Evolutionary conservation across 2,113 vertebrate genomes (phyloP), one percentile per base, ranked within the genome.

Genomic region (Nansenia antarctica): DNA sequence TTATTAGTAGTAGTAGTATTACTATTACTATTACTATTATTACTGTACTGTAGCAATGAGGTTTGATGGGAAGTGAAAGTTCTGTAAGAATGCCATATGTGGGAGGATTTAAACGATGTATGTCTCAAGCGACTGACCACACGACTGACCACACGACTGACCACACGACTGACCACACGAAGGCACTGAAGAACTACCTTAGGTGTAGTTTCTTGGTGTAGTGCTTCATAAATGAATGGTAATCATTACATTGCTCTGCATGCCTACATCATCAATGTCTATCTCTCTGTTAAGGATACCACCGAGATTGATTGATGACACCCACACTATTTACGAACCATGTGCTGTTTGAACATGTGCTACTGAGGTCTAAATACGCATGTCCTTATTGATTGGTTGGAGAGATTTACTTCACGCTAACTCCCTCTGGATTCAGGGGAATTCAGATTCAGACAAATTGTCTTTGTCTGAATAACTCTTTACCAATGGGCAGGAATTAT

Each of bases 31-130:
- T n/a, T n/a, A n/a, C n/a, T n/a, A n/a, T n/a, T n/a, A n/a, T n/a
- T n/a, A n/a, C n/a, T n/a, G n/a, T n/a, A n/a, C n/a, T n/a, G n/a
- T n/a, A 90, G 14, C 20, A 85, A 77, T 79, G 61, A 83, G 84
- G 83, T 88, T 87, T 84, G 80, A 81, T 70, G 55, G 70, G 67
- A 88, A 69, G 66, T 37, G 67, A 74, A 85, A 90, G 85, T 89
- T 88, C 89, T 90, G n/a, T n/a, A n/a, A n/a, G n/a, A 89, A 77
- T 86, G 85, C 82, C 80, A 29, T 26, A 70, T 81, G 87, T 89
- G 84, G 87, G 89, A 87, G 87, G 86, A 87, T 34, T 69, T 67
- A 37, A 80, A 61, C 69, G 35, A 63, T 62, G 85, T 73, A 79
- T n/a, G n/a, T 78, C 83, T 84, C 78, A 66, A 81, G 71, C 79